Evolutionary conservation across 2,888 invertebrate species (phyloP), one percentile per base, ranked within the genome.

Genomic region (Amphipyra tragopoginis): DNA sequence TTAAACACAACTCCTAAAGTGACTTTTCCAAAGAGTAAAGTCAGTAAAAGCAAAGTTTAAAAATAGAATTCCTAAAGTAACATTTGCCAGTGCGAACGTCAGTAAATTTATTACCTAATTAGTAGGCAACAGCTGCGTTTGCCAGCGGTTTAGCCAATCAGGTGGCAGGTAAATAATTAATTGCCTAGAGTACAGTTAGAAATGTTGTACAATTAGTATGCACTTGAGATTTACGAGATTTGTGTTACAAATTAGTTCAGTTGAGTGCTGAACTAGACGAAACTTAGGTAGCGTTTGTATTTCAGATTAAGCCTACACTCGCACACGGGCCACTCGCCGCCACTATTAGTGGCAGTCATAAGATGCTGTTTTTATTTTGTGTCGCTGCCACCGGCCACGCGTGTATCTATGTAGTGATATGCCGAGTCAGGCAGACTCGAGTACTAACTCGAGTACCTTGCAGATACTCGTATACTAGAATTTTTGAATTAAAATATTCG

Each of bases 81-180:
- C 21, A 44, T 29, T 38, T 13, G 8, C 13, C 14, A 39, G 15
- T 42, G 42, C 39, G 50, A 51, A 64, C 57, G 15, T 43, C 7
- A 51, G 29, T 47, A 21, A 54, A 65, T 65, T 63, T 61, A 61
- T 49, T 51, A 61, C 48, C 53, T 51, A 72, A 75, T 69, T 60
- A 65, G 57, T 43, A 47, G 7, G 67, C 40, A 75, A 33, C 73
- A 58, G 73, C 63, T 77, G 77, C 58, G 68, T 68, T 75, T 50
- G 63, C 60, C 53, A 60, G 61, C 54, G 45, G 61, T 65, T 53
- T 63, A 75, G 50, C 57, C 72, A 78, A 79, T 79, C 55, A 57
- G 50, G 48, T 76, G 60, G 42, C 65, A 58, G 55, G 53, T 52
- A 44, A 49, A 53, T 64, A 68, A 79, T 72, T 61, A 65, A 79